phyloP scores from a whole-genome alignment of 2,888 invertebrate genomes.

The Pollenia griseotomentosa region DNA sequence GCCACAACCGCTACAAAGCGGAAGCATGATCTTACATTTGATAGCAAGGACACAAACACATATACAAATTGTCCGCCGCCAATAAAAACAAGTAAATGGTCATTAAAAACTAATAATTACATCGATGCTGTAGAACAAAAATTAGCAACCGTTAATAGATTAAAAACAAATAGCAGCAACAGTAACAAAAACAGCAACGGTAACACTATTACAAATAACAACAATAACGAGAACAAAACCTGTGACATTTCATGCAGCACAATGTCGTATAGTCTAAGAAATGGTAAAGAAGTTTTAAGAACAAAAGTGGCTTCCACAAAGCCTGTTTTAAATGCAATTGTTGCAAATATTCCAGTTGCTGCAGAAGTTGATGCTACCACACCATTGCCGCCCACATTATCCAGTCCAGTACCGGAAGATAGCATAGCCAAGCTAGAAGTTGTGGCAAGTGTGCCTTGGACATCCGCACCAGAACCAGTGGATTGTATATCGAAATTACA shows the following conservation, averaged over 20 bases:
- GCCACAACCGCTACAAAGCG: conserved; percentile 88
- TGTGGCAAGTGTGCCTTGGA: conserved; percentile 83
- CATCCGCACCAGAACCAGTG: conserved; percentile 81
- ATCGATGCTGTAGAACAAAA: conserved; percentile 80
- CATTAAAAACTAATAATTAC: conserved; percentile 82
- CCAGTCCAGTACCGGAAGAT: conserved; percentile 81
- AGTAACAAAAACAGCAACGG: conserved; percentile 66
- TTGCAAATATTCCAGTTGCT: conserved; percentile 65
- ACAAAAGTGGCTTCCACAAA: conserved; percentile 36
- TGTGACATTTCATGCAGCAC: conserved; percentile 63
- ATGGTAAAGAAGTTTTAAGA: conserved; percentile 67
- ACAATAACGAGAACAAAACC: conserved; percentile 69
- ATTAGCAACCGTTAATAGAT: conserved; percentile 75
- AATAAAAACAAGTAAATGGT: conserved; percentile 87
- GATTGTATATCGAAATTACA: conserved; percentile 88
- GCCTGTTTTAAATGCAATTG: conserved; percentile 72
- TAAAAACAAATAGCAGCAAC: conserved; percentile 46
- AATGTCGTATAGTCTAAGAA: conserved; percentile 66
- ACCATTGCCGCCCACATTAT: conserved; percentile 81
- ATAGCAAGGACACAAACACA: conserved; percentile 85
- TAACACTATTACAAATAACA: conserved; percentile 53
- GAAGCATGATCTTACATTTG: conserved; percentile 86
- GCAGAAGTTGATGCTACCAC: conserved; percentile 77
- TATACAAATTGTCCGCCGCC: conserved; percentile 85
- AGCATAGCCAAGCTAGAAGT: conserved; percentile 84